Evolutionary conservation across 2,888 invertebrate genomes (phyloP).

Genomic region (Seira ritae): DNA sequence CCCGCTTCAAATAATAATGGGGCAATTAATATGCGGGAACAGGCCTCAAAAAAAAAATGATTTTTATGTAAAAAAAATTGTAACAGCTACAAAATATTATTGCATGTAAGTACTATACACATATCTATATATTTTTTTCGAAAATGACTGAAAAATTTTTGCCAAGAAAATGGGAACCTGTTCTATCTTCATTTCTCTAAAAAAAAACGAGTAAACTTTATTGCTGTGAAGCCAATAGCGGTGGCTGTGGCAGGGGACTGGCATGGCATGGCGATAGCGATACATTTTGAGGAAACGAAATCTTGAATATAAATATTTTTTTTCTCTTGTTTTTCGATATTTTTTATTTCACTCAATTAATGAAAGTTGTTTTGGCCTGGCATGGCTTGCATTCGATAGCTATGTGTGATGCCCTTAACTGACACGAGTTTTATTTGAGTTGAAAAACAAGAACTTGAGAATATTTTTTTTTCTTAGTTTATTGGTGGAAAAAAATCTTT

Average conservation of each 20-base stretch:
- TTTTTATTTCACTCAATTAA: constrained; percentile 42
- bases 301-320: not conserved
- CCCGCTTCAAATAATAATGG: too few relatives aligned
- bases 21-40: too few relatives aligned
- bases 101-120: too few relatives aligned
- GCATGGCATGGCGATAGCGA: too few relatives aligned
- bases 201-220: constrained; percentile 6
- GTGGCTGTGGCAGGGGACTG: too few relatives aligned
- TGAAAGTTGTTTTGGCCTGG: constrained; percentile 47
- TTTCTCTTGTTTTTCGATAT: constrained; percentile 4
- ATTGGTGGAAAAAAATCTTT: not conserved
- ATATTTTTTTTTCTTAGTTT: not conserved
- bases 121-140: too few relatives aligned
- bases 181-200: not conserved
- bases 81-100: too few relatives aligned
- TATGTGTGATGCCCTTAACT: constrained; percentile 13
- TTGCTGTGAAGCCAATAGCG: not conserved
- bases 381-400: constrained; percentile 30
- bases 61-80: too few relatives aligned
- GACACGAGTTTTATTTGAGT: constrained; percentile 14
- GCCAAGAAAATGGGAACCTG: constrained; percentile 11
- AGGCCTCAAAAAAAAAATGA: too few relatives aligned
- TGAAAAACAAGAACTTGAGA: not conserved
- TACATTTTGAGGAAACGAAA: not conserved
- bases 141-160: not conserved